Evolutionary conservation across 2,797 vertebrate genomes (phyloP).

Genomic region (Leptodactylus fallax): DNA sequence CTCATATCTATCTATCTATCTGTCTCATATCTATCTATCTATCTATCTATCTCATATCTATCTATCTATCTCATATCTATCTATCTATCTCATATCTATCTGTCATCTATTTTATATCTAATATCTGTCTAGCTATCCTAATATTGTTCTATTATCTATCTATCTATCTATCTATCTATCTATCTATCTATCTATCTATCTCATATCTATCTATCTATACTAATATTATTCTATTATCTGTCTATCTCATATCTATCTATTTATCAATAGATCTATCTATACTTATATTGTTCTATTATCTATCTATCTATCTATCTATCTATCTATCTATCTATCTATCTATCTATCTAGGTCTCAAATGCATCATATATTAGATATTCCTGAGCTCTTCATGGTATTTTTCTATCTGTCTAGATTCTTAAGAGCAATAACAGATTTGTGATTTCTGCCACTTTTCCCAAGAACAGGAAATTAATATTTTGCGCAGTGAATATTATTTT

Average conservation of each 20-base stretch:
- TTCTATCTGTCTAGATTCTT: background rate
- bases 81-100: too few species aligned
- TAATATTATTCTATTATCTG: too few species aligned
- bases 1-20: background rate
- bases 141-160: too few species aligned
- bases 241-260: background rate
- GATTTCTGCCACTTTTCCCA: background rate
- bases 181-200: background rate
- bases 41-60: background rate
- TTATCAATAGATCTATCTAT: too few species aligned
- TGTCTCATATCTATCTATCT: too few species aligned
- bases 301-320: background rate
- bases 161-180: too few species aligned
- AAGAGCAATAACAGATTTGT: background rate
- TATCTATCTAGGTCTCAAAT: too few species aligned
- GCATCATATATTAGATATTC: background rate
- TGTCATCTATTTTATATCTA: too few species aligned
- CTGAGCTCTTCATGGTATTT: background rate
- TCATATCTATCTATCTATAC: background rate
- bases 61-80: background rate
- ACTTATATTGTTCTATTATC: too few species aligned
- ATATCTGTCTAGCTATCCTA: too few species aligned
- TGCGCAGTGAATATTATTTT: background rate
- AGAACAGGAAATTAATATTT: conserved; percentile 39
- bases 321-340: background rate